A percentile compares a stretch with the other conserved stretches of the same genome.
Conservation (phyloP, 2,797 vertebrate species). For the Oophaga sylvatica region DNA sequence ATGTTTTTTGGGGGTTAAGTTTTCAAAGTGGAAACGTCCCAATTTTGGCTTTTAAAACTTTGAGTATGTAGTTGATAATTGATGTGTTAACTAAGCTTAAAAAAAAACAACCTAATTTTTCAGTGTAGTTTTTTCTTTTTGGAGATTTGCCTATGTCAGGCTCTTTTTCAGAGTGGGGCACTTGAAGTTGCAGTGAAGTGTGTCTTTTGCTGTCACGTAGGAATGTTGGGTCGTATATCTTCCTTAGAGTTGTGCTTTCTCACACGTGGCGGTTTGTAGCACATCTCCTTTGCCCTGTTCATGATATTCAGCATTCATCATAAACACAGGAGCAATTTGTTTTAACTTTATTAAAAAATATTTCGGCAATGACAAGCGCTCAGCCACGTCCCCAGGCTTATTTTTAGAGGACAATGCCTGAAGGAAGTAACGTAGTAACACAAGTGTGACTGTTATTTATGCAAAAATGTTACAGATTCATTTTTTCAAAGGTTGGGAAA, state of each 20-base stretch:
- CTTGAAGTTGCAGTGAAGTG: neutral
- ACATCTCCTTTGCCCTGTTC: neutral
- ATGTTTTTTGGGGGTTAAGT: too few relatives aligned
- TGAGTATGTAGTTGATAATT: too few relatives aligned
- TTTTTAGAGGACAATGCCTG: neutral
- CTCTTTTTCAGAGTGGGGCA: too few relatives aligned
- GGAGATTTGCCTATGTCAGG: too few relatives aligned
- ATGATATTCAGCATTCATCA: neutral
- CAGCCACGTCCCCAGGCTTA: neutral
- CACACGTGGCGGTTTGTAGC: neutral
- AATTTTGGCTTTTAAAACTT: too few relatives aligned
- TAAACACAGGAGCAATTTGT: neutral
- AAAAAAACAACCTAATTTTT: too few relatives aligned
- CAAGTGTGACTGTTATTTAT: conserved; percentile 6
- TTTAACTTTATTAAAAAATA: neutral
- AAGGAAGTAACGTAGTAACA: neutral
- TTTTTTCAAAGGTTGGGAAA: neutral
- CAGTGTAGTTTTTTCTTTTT: too few relatives aligned
- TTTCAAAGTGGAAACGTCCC: too few relatives aligned
- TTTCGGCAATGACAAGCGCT: neutral
- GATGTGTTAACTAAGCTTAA: too few relatives aligned
- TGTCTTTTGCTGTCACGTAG: neutral
- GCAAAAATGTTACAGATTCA: neutral
- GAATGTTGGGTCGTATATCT: neutral
- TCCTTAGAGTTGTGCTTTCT: neutral